Percentiles rank a stretch among this genome's conserved stretches.
Conservation (phyloP, 2,888 invertebrate species). For the Scelioninae gen. 2 region DNA sequence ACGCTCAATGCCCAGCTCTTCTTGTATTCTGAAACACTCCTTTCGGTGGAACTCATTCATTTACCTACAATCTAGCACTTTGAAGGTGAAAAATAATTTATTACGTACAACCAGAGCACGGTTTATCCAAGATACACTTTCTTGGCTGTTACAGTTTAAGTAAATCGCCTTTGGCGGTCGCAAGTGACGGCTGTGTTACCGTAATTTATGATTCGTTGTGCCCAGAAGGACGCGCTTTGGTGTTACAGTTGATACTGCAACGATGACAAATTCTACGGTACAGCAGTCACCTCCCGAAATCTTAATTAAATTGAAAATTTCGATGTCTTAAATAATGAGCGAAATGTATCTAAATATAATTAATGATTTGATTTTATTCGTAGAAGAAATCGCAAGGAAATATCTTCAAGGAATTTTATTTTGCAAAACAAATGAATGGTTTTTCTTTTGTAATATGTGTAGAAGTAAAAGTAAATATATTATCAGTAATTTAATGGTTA, state of each 20-base stretch:
- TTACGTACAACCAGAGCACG: slow-evolving; percentile 65
- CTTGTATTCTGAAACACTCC: slow-evolving; percentile 10
- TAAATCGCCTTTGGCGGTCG: slow-evolving; percentile 62
- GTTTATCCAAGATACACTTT: slow-evolving; percentile 63
- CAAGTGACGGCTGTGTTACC: slow-evolving; percentile 57
- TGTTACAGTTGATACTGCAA: slow-evolving; percentile 64
- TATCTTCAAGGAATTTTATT: no score
- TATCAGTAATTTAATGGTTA: no score
- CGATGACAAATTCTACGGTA: slow-evolving; percentile 8
- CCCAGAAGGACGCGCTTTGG: slow-evolving; percentile 38
- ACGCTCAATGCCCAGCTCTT: slow-evolving; percentile 40
- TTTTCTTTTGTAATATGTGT: no score
- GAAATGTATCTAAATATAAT: no score
- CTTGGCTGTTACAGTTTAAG: slow-evolving; percentile 72
- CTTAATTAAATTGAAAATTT: not conserved
- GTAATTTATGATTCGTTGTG: slow-evolving; percentile 65
- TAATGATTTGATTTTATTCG: no score
- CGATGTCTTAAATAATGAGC: no score
- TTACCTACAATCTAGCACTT: slow-evolving; percentile 41
- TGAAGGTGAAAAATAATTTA: slow-evolving; percentile 68
- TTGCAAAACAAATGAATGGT: no score
- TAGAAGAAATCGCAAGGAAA: no score
- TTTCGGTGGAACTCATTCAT: slow-evolving; percentile 34
- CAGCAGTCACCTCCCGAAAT: slow-evolving; percentile 5
- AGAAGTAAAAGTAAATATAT: no score